Percentiles rank a stretch among this genome's conserved stretches.
Conservation (phyloP, 2,797 vertebrate species). For the Coreius guichenoti region DNA sequence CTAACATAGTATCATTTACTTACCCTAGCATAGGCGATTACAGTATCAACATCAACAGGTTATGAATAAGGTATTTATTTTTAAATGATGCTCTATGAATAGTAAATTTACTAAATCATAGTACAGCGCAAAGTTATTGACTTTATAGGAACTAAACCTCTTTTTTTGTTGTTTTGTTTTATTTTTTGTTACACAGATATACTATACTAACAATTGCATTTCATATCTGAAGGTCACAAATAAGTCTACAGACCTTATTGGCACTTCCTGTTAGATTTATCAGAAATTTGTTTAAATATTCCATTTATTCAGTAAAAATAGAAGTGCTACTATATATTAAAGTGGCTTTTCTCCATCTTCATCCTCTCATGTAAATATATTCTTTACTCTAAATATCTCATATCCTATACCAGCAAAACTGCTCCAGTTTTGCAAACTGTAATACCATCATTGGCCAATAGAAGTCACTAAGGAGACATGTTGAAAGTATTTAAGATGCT, state of each 20-base stretch:
- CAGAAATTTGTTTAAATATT: background rate
- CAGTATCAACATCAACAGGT: background rate
- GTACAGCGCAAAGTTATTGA: background rate
- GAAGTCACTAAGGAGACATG: conserved; percentile 35
- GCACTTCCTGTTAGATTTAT: background rate
- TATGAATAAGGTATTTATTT: background rate
- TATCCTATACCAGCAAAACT: background rate
- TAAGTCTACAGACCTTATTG: background rate
- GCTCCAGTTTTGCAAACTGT: background rate
- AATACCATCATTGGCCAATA: conserved; percentile 16
- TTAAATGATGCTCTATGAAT: background rate
- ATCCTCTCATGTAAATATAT: background rate
- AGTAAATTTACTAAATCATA: background rate
- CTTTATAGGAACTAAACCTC: background rate
- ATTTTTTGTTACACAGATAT: background rate
- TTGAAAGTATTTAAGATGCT: background rate
- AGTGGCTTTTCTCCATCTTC: background rate
- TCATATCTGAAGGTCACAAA: background rate
- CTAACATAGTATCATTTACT: background rate
- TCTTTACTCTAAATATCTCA: background rate
- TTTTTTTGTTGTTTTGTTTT: background rate
- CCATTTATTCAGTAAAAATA: background rate
- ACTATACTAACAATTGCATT: background rate
- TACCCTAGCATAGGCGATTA: background rate
- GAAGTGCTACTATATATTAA: background rate